phyloP scores from a whole-genome alignment of 2,797 vertebrate species.

The Buceros bicornis region DNA sequence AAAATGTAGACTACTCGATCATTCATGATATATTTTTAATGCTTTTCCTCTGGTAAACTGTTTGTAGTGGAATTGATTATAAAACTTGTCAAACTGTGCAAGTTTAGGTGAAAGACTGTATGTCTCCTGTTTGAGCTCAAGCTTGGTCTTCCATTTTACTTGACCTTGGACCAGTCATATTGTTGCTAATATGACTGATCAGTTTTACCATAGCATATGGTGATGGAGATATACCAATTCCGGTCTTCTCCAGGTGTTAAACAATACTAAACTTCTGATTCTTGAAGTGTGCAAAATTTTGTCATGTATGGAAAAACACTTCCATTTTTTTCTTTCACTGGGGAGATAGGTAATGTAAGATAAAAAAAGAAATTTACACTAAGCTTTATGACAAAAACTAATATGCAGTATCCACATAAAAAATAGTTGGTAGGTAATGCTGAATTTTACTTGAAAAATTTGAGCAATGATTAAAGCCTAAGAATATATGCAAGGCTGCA shows the following conservation, averaged over 20 bases:
- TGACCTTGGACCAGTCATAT: background rate
- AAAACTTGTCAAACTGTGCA: background rate
- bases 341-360: background rate
- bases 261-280: background rate
- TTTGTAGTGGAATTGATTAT: background rate
- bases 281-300: background rate
- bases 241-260: background rate
- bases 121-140: background rate
- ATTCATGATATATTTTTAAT: background rate
- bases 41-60: background rate
- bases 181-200: background rate
- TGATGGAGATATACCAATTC: background rate
- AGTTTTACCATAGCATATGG: background rate
- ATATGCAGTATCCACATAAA: background rate
- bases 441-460: background rate
- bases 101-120: background rate
- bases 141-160: background rate
- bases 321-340: background rate
- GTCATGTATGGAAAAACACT: background rate
- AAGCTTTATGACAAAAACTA: background rate
- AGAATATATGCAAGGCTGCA: background rate
- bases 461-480: background rate
- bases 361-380: background rate
- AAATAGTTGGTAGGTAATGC: background rate
- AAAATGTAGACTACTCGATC: background rate